Evolutionary conservation across 92 coral and sea anemone genomes (phyloP), one percentile per base, ranked within the genome.

Genomic region (Epizoanthus stellaris): DNA sequence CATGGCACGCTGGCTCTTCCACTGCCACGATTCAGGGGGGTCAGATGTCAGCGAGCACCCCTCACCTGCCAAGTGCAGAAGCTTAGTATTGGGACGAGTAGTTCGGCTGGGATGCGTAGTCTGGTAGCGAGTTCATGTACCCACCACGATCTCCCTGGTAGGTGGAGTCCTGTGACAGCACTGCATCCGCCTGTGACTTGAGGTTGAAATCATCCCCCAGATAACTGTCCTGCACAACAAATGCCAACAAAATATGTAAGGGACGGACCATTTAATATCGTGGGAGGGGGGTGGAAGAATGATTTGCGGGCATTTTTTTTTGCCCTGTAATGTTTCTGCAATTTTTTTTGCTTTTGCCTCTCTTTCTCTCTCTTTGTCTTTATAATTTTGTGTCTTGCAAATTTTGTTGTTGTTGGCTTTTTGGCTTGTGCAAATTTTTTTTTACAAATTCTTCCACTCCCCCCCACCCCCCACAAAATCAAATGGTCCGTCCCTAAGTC

Each of bases 101-200:
- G 95, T 95, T 97, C 20, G 99, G 99, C 87, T 97, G 99, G 85
- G 98, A 94, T 76, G 93, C 91, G 91, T 97, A 97, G 92, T 97
- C 99, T 76, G 99, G 99, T 72, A 95, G 91, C 65, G 99, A 97
- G 95, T 97, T 94, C 93, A 97, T 92, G 82, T 92, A 97, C 61
- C 99, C 99, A 65, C 98, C 98, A 76, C 98, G 92, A 87, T 97
- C 99, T 16, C 99, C 99, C 87, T 96, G 98, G 89, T 97, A 97
- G 59, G 99, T 97, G 63, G 99, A 97, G 91, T 97, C 99, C 83
- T 97, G 99, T 17, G 99, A 97, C 85, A 97, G 74, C 69, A 97
- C 99, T 21, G 99, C 99, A 64, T 97, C 99, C 36, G 97, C 98
- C 90, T 97, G 99, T 61, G 99, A 97, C 85, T 97, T 97, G 73